A percentile compares a stretch with the other conserved stretches of the same genome.
These are phyloP conservation scores for Malacoctenus gilli DNA, from an alignment of 2,797 vertebrate species.

Conservation along the genomic window DNA sequence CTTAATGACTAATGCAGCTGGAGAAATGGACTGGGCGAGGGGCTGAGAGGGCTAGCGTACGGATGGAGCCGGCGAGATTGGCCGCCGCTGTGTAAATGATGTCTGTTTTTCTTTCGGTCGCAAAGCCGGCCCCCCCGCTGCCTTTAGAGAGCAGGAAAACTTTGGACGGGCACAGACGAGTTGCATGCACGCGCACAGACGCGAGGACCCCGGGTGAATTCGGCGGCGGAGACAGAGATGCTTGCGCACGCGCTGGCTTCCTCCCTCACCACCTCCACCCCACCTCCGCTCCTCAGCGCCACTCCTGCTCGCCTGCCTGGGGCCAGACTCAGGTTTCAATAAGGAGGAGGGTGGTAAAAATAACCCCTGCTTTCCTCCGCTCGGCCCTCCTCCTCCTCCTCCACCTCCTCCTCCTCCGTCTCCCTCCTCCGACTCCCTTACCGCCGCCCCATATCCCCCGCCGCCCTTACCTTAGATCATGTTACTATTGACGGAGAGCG, in stretches of 20 bases:
- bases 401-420: conserved; percentile 56
- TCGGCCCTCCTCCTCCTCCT: conserved; percentile 56
- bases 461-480: conserved; percentile 74
- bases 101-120: conserved; percentile 72
- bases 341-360: conserved; percentile 80
- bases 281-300: conserved; percentile 63
- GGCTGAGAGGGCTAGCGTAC: conserved; percentile 67
- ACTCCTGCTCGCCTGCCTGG: conserved; percentile 82
- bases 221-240: conserved; percentile 73
- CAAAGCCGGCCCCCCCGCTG: conserved; percentile 62
- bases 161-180: conserved; percentile 73
- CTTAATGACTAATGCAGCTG: conserved; percentile 85
- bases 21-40: conserved; percentile 72
- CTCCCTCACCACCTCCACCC: conserved; percentile 51
- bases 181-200: conserved; percentile 32
- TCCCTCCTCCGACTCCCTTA: conserved; percentile 60
- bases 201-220: conserved; percentile 78
- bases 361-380: conserved; percentile 72
- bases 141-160: conserved; percentile 67
- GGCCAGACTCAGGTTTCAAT: conserved; percentile 85
- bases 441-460: conserved; percentile 62
- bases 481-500: conserved; percentile 73
- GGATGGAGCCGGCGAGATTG: conserved; percentile 76
- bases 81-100: conserved; percentile 70
- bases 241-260: conserved; percentile 65